These are phyloP conservation scores for Agriopis aurantiaria DNA, from an alignment of 2,888 invertebrate species.

Conservation along the genomic window DNA sequence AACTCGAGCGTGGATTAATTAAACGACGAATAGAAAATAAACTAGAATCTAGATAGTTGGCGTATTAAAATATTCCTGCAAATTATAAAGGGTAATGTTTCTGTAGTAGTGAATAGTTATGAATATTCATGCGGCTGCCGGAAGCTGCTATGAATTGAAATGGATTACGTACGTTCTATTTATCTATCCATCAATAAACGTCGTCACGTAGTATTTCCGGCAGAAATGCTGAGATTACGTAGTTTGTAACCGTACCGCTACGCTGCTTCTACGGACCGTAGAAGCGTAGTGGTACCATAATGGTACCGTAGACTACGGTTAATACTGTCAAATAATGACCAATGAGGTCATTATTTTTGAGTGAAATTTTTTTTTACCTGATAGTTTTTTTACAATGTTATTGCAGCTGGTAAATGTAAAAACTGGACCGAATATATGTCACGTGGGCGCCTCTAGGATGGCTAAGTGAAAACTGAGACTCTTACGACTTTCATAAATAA, in stretches of 20 bases:
- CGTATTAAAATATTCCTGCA: constrained; percentile 14
- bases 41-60: constrained; percentile 16
- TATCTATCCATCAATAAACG: constrained; percentile 28
- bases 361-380: too few relatives aligned
- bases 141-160: constrained; percentile 30
- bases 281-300: too few relatives aligned
- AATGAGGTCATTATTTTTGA: too few relatives aligned
- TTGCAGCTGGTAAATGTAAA: too few relatives aligned
- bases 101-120: constrained; percentile 22
- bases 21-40: constrained; percentile 13
- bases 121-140: constrained; percentile 28
- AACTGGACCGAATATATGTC: too few relatives aligned
- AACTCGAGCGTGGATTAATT: constrained; percentile 19
- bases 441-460: too few relatives aligned
- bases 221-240: constrained; percentile 1
- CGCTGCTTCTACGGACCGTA: not conserved
- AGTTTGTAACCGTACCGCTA: not conserved
- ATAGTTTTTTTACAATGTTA: too few relatives aligned
- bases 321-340: too few relatives aligned
- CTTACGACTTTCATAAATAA: constrained; percentile 4
- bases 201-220: constrained; percentile 16
- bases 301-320: too few relatives aligned
- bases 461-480: not conserved
- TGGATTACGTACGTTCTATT: constrained; percentile 29
- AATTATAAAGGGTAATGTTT: constrained; percentile 30